Percentiles rank a stretch among this genome's conserved stretches.
These are phyloP conservation scores for Drosophila tsacasi DNA, from an alignment of 1,140 invertebrate species.

Conservation along the genomic window DNA sequence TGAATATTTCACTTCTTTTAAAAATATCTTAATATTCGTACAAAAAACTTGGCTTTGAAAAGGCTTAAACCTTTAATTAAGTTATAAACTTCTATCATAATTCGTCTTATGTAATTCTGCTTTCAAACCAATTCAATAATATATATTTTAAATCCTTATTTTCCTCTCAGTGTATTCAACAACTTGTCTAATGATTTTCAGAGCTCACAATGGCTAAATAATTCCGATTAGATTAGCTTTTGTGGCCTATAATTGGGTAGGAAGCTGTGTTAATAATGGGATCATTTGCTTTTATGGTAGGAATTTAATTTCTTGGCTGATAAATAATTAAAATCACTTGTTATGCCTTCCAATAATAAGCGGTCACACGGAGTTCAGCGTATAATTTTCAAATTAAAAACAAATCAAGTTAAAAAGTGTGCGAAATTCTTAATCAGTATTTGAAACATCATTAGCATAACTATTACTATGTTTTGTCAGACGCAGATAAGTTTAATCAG, in stretches of 20 bases:
- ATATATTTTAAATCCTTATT: background rate
- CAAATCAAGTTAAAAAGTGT: background rate
- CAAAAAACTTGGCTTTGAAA: too few species aligned
- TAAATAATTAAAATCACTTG: constrained; percentile 4
- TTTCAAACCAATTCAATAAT: background rate
- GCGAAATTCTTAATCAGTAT: background rate
- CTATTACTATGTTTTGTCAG: background rate
- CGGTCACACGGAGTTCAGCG: background rate
- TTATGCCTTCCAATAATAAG: background rate
- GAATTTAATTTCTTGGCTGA: constrained; percentile 3
- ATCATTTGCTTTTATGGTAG: background rate
- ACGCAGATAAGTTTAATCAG: background rate
- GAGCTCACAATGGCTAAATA: constrained; percentile 15
- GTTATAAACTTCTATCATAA: too few species aligned
- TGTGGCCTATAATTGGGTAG: constrained; percentile 10
- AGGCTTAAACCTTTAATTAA: too few species aligned
- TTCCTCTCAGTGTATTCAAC: background rate
- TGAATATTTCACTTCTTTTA: too few species aligned
- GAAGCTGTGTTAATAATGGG: constrained; percentile 9
- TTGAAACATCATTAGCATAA: background rate
- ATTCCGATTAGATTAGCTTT: constrained; percentile 6
- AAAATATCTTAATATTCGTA: too few species aligned
- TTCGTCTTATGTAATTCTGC: background rate
- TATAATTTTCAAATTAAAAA: background rate
- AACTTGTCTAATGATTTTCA: constrained; percentile 11